phyloP scores from a whole-genome alignment of 2,888 invertebrate species.

The Tetragonisca angustula region DNA sequence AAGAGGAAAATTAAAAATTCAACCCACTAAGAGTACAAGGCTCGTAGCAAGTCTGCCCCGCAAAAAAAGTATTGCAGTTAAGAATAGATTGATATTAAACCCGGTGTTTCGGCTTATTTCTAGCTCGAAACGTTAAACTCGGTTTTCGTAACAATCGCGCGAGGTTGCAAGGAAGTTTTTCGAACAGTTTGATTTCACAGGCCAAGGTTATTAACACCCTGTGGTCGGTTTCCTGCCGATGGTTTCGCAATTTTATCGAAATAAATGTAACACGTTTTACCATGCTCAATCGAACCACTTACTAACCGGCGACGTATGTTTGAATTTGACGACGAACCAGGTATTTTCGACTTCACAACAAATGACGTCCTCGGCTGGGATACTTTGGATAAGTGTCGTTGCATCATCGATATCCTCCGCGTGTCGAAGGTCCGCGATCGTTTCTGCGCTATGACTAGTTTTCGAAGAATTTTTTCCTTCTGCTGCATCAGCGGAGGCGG shows the following conservation, averaged over 20 bases:
- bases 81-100: constrained; percentile 13
- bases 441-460: constrained; percentile 30
- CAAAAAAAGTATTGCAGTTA: neutral
- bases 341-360: constrained; percentile 30
- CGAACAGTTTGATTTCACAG: neutral
- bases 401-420: constrained; percentile 40
- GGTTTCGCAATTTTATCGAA: constrained; percentile 26
- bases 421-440: constrained; percentile 7
- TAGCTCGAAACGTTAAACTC: neutral
- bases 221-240: constrained; percentile 21
- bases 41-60: neutral
- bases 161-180: neutral
- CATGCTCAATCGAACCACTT: constrained; percentile 7
- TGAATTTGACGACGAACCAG: constrained; percentile 22
- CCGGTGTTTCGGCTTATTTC: constrained; percentile 3
- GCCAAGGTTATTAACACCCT: neutral
- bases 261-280: constrained; percentile 20
- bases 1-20: neutral
- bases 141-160: neutral
- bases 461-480: constrained; percentile 37
- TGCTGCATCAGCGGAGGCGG: neutral
- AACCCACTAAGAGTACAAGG: neutral
- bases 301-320: constrained; percentile 2
- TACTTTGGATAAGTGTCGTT: constrained; percentile 21
- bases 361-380: constrained; percentile 10